Base-by-base conservation (phyloP, 2,113 vertebrate species). In the Calyptomena viridis region DNA sequence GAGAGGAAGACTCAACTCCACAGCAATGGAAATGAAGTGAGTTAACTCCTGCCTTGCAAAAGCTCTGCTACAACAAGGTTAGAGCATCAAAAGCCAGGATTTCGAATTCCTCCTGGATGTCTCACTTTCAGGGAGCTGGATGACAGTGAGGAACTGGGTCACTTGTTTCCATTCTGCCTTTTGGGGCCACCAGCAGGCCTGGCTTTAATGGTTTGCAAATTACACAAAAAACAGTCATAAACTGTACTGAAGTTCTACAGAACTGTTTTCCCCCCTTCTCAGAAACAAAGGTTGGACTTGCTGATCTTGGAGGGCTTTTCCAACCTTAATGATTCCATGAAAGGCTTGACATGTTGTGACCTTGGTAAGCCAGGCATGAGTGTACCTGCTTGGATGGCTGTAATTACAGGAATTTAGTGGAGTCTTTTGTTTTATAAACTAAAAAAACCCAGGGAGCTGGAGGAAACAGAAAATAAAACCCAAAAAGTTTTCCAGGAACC, bases 91-190 rank as follows among this genome's bases (percentile, higher is more conserved):
- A 87, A 90, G 6, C 31, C 55, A 11, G 0, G 0, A 74, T 50
- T 73, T 69, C n/a, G 63, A 93, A 73, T 69, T 79, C 85, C 46
- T 80, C 72, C 75, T 58, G 46, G 25, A 44, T 49, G 23, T 49
- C 84, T 74, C 50, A 39, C 55, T 89, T 81, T 25, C 62, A 44
- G 27, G 3, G 25, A 86, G 58, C 5, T 91, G 71, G 77, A 1
- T 31, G 85, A 52, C 67, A 72, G 82, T 3, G n/a, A 63, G 49
- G 37, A 91, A 83, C 67, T 28, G 62, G 58, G 44, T 64, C 25
- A 92, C 90, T 83, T 68, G 42, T 58, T 90, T 69, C 92, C 79
- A 90, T 93, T 95, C 58, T 80, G 79, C 83, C 47, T 90, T 94
- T 89, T 53, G 77, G 88, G 75, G 75, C 79, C 14, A 47, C 31